These are phyloP conservation scores for Dromas ardeola DNA, from an alignment of 2,113 vertebrate species.

Conservation along the genomic window DNA sequence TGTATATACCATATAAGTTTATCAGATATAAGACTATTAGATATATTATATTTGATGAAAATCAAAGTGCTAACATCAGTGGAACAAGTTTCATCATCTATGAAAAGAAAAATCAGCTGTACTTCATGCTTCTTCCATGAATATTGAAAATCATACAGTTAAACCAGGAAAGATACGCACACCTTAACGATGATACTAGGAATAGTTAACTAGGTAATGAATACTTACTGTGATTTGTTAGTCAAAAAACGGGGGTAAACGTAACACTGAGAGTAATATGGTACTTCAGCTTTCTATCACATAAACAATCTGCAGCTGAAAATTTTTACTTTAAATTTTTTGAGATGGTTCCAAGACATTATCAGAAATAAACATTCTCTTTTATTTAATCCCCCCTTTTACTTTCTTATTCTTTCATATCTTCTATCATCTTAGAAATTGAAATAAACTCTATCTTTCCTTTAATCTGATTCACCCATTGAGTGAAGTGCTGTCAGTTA, in stretches of 20 bases:
- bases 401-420: background rate
- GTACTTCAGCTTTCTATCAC: background rate
- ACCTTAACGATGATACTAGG: background rate
- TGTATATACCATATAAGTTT: background rate
- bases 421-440: background rate
- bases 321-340: background rate
- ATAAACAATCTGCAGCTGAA: background rate
- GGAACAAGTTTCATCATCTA: background rate
- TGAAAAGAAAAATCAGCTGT: background rate
- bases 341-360: background rate
- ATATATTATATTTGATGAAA: background rate
- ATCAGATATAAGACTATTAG: background rate
- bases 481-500: fast-evolving
- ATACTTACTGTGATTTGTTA: background rate
- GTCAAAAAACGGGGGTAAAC: background rate
- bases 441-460: background rate
- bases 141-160: background rate
- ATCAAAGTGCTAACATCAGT: background rate
- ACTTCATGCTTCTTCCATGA: background rate
- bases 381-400: background rate
- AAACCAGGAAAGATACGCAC: background rate
- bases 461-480: background rate
- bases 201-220: background rate
- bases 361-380: background rate
- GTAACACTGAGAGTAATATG: background rate